Base-by-base conservation (phyloP, 2,888 invertebrate genomes). In the Malthinus seriepunctatus region DNA sequence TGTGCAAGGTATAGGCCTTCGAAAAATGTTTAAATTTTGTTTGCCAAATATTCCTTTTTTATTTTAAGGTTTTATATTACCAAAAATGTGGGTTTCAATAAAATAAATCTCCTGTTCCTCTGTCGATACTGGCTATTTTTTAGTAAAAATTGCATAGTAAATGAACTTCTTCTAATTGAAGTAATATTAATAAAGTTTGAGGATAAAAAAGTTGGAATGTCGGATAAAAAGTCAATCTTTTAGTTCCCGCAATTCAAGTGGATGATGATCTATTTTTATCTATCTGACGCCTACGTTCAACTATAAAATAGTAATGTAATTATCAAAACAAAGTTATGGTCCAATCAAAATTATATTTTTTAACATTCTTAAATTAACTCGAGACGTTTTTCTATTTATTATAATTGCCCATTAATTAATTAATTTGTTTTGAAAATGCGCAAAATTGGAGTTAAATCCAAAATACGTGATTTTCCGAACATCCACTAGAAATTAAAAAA, bases 241-340 rank as follows among this genome's bases (percentile, higher is more conserved):
- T 47, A 31, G 56, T 50, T 49, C 56, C 44, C 56, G 56, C 46
- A 50, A 56, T 56, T 56, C 56, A 48, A 51, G 46, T 56, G 56
- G 46, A 56, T 47, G 56, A 54, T 56, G 56, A 56, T 56, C 56
- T 56, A 56, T 56, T 56, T 56, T 56, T 56, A 51, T 56, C 56
- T 47, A 47, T 56, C 45, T 51, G 51, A 51, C 51, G 51, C 56
- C 56, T 51, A 56, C 56, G 45, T 42, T 23, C 14, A 51, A 51
- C 56, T 51, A 56, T 56, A 56, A 56, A 56, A 51, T 56, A 51
- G 56, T 51, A 56, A 56, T 51, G 33, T 56, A 56, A 56, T 56
- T 56, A 56, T 51, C 47, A 51, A 51, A 56, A 56, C 51, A 56
- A 51, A 49, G 45, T 50, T 56, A 50, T 50, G 45, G 50, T 50